phyloP scores from a whole-genome alignment of 2,888 invertebrate genomes.

The Acheta domesticus region DNA sequence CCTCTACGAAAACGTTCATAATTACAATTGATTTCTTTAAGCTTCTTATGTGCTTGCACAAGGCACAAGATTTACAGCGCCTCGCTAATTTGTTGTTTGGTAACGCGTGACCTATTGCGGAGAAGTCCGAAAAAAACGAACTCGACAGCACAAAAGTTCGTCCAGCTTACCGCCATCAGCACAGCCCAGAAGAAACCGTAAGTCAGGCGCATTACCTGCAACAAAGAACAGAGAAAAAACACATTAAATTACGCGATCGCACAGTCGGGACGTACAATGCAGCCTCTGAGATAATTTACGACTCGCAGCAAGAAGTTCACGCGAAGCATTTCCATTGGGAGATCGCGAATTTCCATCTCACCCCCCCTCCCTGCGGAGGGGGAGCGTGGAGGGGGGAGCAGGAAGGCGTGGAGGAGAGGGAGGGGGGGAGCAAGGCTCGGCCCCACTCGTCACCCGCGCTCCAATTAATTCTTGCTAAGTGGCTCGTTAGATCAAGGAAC shows the following conservation, averaged over 20 bases:
- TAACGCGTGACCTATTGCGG: too few species aligned
- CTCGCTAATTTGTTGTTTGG: too few species aligned
- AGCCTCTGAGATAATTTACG: not conserved
- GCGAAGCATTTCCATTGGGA: not conserved
- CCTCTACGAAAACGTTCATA: too few species aligned
- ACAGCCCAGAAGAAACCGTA: not conserved
- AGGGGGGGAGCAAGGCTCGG: not conserved
- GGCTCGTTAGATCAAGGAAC: conserved; percentile 18
- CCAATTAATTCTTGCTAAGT: conserved; percentile 18
- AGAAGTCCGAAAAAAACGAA: too few species aligned
- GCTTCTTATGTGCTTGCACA: too few species aligned
- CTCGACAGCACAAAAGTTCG: not conserved
- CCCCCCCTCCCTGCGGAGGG: not conserved
- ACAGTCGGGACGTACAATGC: not conserved
- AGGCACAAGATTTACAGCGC: too few species aligned
- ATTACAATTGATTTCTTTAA: too few species aligned
- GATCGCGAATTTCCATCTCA: not conserved
- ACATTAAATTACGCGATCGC: conserved; percentile 7
- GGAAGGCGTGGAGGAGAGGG: not conserved
- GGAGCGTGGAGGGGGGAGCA: not conserved
- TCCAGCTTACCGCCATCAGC: not conserved
- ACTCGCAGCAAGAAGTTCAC: not conserved
- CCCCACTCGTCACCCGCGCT: not conserved
- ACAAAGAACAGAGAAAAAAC: not conserved
- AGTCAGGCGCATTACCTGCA: not conserved